Conservation (phyloP, 1,140 invertebrate species). For the Hyles euphorbiae region DNA sequence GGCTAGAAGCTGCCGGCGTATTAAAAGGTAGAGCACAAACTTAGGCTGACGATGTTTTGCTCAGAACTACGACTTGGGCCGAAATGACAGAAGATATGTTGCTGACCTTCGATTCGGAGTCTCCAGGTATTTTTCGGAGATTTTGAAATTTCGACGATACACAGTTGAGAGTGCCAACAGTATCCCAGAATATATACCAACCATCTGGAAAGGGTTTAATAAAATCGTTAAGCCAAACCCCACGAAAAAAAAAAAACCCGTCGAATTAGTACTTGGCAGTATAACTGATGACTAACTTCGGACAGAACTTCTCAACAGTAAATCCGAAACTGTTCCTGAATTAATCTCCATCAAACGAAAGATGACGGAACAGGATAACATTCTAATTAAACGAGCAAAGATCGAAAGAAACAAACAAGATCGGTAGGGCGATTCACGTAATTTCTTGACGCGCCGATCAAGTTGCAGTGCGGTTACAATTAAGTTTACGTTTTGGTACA, state of each 20-base stretch:
- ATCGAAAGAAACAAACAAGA: background rate
- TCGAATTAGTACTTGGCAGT: slow-evolving; percentile 24
- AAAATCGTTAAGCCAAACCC: slow-evolving; percentile 25
- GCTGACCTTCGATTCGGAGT: slow-evolving; percentile 22
- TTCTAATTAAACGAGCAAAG: background rate
- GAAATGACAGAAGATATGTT: slow-evolving; percentile 19
- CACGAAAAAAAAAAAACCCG: slow-evolving; percentile 20
- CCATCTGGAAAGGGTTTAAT: slow-evolving; percentile 22
- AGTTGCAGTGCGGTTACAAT: no score
- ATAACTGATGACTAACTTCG: slow-evolving; percentile 16
- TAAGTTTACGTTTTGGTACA: no score
- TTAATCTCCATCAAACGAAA: slow-evolving; percentile 19
- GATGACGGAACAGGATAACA: background rate
- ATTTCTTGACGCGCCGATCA: no score
- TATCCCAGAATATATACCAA: slow-evolving; percentile 11
- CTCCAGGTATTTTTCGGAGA: slow-evolving; percentile 21
- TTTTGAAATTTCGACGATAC: slow-evolving; percentile 18
- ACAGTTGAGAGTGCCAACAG: slow-evolving; percentile 11
- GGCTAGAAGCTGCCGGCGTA: slow-evolving; percentile 17
- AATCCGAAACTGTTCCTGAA: slow-evolving; percentile 16
- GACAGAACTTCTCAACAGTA: slow-evolving; percentile 16
- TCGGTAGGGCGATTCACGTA: no score
- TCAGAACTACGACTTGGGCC: slow-evolving; percentile 18
- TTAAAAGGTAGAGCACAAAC: slow-evolving; percentile 17
- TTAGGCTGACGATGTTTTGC: slow-evolving; percentile 17